Evolutionary conservation across 2,113 vertebrate species (phyloP), one percentile per base, ranked within the genome.

Genomic region (Prolemur simus): DNA sequence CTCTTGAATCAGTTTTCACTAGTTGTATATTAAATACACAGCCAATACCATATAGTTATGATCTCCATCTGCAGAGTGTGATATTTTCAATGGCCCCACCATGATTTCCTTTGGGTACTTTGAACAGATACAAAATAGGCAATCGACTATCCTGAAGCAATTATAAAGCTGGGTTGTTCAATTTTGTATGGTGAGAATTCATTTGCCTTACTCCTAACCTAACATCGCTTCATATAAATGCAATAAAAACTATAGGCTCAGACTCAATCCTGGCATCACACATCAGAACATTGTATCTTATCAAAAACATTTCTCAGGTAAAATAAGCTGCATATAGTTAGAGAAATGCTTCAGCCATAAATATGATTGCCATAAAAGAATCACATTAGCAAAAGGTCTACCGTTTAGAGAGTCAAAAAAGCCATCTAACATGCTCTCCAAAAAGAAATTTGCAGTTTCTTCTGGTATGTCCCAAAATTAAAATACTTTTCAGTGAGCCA

Each of bases 71-170:
- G 97, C 90, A 97, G 96, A 93, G 93, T 94, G 87, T 42, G 90
- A 97, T 98, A 97, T 96, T 98, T 98, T 96, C 92, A 97, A 83
- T 94, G 90, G 96, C 87, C 89, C 37, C 74, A 96, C 96, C 95
- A 97, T 97, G 97, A 98, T 98, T 98, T 98, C 98, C 97, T 98
- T 95, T 97, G 98, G 97, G 97, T 97, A 97, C 97, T 96, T 97
- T 95, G 97, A 98, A 92, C 96, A 97, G 97, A 98, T 84, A 95
- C 97, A 98, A 97, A 98, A 98, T 96, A 96, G 94, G 96, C 95
- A 96, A 97, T 98, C 2, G 34, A 83, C 96, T 95, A 86, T 97
- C 95, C 96, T 96, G 94, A 97, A 97, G 96, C 95, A 98, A 97
- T 98, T 98, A 98, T 92, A 97, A 96, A 97, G 91, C 97, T 94